These are phyloP conservation scores for Paradoxurus hermaphroditus DNA, from an alignment of 2,113 vertebrate species.

Conservation along the genomic window DNA sequence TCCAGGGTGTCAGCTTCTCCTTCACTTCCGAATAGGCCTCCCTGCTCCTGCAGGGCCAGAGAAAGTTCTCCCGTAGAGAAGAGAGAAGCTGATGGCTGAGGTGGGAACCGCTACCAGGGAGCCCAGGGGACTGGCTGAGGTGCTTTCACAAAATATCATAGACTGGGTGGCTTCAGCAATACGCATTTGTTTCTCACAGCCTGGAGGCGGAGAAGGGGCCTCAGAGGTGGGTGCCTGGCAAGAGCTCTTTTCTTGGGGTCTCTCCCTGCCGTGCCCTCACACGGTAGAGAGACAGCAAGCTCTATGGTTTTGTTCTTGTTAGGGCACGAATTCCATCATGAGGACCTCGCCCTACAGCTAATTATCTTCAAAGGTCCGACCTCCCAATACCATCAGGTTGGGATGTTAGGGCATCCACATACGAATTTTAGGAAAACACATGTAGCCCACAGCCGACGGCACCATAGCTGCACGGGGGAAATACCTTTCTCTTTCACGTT, in stretches of 20 bases:
- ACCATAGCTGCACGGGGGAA: not conserved
- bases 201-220: not conserved
- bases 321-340: not conserved
- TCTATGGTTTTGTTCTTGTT: not conserved
- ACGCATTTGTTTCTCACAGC: not conserved
- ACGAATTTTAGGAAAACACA: not conserved
- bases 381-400: not conserved
- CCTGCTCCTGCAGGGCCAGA: not conserved
- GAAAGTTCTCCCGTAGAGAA: not conserved
- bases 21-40: not conserved
- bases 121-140: not conserved
- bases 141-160: not conserved
- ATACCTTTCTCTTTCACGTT: not conserved
- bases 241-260: not conserved
- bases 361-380: not conserved
- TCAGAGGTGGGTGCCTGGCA: not conserved
- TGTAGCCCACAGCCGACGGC: not conserved
- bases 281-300: not conserved
- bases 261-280: not conserved
- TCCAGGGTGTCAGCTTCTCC: too few species aligned
- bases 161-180: not conserved
- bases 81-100: not conserved
- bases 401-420: not conserved
- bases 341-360: not conserved
- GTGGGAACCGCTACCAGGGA: not conserved